Evolutionary conservation across 2,797 vertebrate species (phyloP).

Genomic region (Ptychobarbus kaznakovi): DNA sequence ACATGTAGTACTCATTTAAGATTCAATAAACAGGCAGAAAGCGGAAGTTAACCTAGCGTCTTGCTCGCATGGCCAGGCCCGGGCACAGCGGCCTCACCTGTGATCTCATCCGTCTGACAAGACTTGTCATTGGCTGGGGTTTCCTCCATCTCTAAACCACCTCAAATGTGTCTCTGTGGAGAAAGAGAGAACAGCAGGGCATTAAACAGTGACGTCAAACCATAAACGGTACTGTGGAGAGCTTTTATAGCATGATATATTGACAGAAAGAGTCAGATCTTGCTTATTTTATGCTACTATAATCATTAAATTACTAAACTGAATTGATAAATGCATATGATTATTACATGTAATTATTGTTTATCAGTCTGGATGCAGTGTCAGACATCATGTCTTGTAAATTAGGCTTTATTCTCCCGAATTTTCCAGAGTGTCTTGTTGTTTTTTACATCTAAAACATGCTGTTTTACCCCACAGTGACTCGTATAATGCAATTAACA

Average conservation of each 20-base stretch:
- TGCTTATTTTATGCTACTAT: neutral
- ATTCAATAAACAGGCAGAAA: neutral
- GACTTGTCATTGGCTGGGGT: slow-evolving; percentile 54
- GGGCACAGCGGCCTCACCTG: neutral
- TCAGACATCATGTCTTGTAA: neutral
- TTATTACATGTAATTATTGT: neutral
- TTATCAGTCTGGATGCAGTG: neutral
- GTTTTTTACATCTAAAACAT: neutral
- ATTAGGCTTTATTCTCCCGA: neutral
- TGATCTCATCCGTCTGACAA: slow-evolving; percentile 54
- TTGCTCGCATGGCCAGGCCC: slow-evolving; percentile 24
- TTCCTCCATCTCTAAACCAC: slow-evolving; percentile 34
- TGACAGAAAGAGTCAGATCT: neutral
- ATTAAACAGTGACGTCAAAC: neutral
- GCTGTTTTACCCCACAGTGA: neutral
- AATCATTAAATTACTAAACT: neutral
- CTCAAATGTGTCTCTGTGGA: neutral
- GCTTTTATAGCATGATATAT: neutral
- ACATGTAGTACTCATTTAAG: neutral
- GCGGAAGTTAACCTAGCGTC: slow-evolving; percentile 6
- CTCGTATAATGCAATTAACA: neutral
- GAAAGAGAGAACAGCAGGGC: neutral
- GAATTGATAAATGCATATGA: neutral
- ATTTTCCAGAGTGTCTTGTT: neutral
- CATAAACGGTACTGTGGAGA: neutral